These are phyloP conservation scores for Aradophagus sp. DNA, from an alignment of 1,140 invertebrate species.

Conservation along the genomic window DNA sequence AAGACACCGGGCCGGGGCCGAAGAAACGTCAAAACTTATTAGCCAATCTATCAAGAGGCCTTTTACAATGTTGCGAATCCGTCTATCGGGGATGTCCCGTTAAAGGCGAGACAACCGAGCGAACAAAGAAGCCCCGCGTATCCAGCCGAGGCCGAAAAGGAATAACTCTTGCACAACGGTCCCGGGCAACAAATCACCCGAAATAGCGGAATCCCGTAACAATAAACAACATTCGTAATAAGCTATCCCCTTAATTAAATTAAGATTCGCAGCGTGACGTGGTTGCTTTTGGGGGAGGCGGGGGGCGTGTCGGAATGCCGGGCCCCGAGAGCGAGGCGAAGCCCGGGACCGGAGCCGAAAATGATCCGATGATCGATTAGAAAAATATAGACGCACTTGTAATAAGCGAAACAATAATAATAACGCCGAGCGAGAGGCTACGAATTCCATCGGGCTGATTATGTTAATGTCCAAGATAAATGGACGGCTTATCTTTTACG, in stretches of 20 bases:
- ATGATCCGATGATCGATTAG: slow-evolving; percentile 42
- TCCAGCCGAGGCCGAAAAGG: neutral
- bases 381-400: slow-evolving; percentile 41
- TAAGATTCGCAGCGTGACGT: slow-evolving; percentile 66
- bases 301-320: slow-evolving; percentile 61
- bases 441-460: slow-evolving; percentile 28
- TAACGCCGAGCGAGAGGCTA: no score
- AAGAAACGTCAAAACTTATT: slow-evolving; percentile 8
- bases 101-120: slow-evolving; percentile 6
- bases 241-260: slow-evolving; percentile 69
- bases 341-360: neutral
- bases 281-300: slow-evolving; percentile 58
- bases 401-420: slow-evolving; percentile 41
- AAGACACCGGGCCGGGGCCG: no score
- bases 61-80: slow-evolving; percentile 23
- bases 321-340: slow-evolving; percentile 6
- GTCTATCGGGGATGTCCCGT: slow-evolving; percentile 5
- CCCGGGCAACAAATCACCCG: slow-evolving; percentile 48
- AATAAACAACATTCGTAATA: slow-evolving; percentile 55
- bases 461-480: slow-evolving; percentile 40
- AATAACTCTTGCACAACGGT: slow-evolving; percentile 32
- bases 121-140: slow-evolving; percentile 21
- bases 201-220: slow-evolving; percentile 48
- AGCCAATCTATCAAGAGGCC: slow-evolving; percentile 1
- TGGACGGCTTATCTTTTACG: slow-evolving; percentile 48